Base-by-base conservation (phyloP, 2,888 invertebrate genomes). In the Platynereis dumerilii region DNA sequence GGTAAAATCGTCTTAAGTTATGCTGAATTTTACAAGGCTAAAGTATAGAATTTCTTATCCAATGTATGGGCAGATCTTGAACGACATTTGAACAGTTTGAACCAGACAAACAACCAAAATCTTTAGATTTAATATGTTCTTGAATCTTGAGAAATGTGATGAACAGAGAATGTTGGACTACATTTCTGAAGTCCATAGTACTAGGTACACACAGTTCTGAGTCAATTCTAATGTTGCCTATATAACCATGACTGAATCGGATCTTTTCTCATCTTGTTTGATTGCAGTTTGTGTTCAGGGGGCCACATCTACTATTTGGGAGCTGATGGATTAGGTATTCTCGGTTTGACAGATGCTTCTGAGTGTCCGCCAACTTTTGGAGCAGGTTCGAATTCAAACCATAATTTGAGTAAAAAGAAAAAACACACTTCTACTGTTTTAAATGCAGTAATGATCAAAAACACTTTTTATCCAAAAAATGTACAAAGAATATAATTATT, bases 311-410 rank as follows among this genome's bases (percentile, higher is more conserved):
- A 76, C 58, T 82, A 82, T 68, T 48, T 79, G 5, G 77, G 78
- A 3, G 64, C 53, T 27, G 77, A 72, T 53, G 73, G 71, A 29
- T 65, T 78, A 12, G 83, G 80, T 3, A 66, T 80, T 12, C 72
- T 81, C 72, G 80, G 77, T 17, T 65, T 82, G 67, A 78, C 82
- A n/a, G 83, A 83, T 65, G 80, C 82, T 2, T 81, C 83, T 0
- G 83, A 83, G 58, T 83, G 83, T 68, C 74, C 76, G 2, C 82
- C 83, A 15, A 83, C 83, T 2, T 83, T 75, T 64, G 80, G 83
- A 26, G 74, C 81, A 26, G 69, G 81, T 81, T 69, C 3, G 53
- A 52, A 28, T 12, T 55, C n/a, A 39, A 7, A 58, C 15, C 17
- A 58, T 58, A n/a, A n/a, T n/a, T n/a, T n/a, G n/a, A n/a, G n/a